phyloP scores from a whole-genome alignment of 2,797 vertebrate genomes.

The Halcyon chelicuti region DNA sequence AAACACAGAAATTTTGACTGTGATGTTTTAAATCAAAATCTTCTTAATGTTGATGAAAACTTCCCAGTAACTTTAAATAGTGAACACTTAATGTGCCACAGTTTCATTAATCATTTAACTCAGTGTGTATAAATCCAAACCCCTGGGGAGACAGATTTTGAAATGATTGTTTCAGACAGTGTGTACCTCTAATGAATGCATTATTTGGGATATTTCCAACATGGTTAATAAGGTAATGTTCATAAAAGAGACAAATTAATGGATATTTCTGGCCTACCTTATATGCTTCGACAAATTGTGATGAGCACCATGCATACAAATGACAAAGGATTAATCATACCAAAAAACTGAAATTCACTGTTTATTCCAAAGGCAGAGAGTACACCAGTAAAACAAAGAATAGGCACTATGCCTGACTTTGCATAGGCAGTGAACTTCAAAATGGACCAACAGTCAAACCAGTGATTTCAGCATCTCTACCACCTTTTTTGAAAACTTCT shows the following conservation, averaged over 20 bases:
- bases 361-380: slow-evolving; percentile 22
- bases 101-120: slow-evolving; percentile 56
- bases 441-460: background rate
- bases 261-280: slow-evolving; percentile 18
- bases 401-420: background rate
- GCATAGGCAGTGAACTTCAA: background rate
- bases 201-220: slow-evolving; percentile 67
- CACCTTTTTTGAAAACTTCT: background rate
- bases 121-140: slow-evolving; percentile 46
- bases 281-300: slow-evolving; percentile 5
- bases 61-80: background rate
- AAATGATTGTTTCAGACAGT: slow-evolving; percentile 43
- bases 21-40: slow-evolving; percentile 1
- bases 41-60: slow-evolving; percentile 34
- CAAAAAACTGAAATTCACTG: background rate
- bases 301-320: background rate
- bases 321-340: background rate
- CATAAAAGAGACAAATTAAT: slow-evolving; percentile 56
- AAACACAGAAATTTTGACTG: background rate
- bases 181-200: slow-evolving; percentile 51
- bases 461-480: background rate
- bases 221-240: slow-evolving; percentile 60
- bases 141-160: slow-evolving; percentile 38
- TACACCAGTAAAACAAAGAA: slow-evolving; percentile 1
- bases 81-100: background rate